These are phyloP conservation scores for Thymelicus sylvestris DNA, from an alignment of 2,888 invertebrate species.

Conservation along the genomic window DNA sequence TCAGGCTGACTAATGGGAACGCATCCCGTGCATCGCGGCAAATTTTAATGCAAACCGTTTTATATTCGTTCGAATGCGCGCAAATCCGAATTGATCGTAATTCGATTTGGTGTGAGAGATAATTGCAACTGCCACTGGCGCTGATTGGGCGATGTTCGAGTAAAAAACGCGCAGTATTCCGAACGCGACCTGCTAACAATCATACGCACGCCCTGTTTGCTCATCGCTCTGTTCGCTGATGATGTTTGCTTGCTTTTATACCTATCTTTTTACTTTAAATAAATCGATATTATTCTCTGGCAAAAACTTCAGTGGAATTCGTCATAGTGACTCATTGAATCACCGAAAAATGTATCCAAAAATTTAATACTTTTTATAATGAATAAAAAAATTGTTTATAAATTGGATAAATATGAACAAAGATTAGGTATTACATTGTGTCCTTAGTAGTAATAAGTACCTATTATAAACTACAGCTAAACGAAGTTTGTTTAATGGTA, in stretches of 20 bases:
- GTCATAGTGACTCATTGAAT: not conserved
- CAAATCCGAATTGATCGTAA: slow-evolving; percentile 86
- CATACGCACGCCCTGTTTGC: slow-evolving; percentile 76
- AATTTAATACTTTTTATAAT: no score
- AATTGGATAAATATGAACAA: no score
- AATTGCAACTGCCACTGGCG: slow-evolving; percentile 84
- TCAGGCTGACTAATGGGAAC: slow-evolving; percentile 79
- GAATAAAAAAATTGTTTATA: no score
- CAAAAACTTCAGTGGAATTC: slow-evolving; percentile 3
- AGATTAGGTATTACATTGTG: no score
- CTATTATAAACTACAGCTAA: no score
- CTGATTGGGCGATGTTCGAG: slow-evolving; percentile 77
- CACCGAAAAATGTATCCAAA: not conserved
- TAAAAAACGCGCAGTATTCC: slow-evolving; percentile 68
- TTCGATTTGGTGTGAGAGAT: slow-evolving; percentile 82
- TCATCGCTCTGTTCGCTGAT: slow-evolving; percentile 70
- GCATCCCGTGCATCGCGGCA: slow-evolving; percentile 81
- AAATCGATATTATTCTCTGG: slow-evolving; percentile 16
- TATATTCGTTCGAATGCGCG: slow-evolving; percentile 82
- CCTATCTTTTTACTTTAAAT: slow-evolving; percentile 56
- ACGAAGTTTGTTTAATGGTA: no score
- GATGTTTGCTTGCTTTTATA: slow-evolving; percentile 74
- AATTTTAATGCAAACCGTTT: slow-evolving; percentile 85
- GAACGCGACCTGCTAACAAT: slow-evolving; percentile 62
- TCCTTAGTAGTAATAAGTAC: no score